A percentile compares a stretch with the other conserved stretches of the same genome.
Conservation (phyloP, 2,113 vertebrate species). For the Anarhynchus alexandrinus region DNA sequence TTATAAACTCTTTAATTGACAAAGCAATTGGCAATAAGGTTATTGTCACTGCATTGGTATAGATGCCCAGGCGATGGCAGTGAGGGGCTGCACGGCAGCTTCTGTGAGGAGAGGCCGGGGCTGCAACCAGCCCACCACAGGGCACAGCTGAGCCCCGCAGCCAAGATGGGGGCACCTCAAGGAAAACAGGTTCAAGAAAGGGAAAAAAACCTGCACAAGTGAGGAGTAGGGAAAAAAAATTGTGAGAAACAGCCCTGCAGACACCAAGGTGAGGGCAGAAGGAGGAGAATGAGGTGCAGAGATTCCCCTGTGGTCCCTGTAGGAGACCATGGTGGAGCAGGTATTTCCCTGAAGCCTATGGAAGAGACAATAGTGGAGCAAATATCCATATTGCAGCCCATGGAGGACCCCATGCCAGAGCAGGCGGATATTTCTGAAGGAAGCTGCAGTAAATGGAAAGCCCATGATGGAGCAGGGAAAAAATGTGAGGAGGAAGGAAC, state of each 20-base stretch:
- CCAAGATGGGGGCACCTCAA: fast-evolving
- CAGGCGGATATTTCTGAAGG: neutral
- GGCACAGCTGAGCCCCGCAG: fast-evolving
- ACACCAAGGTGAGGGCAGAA: neutral
- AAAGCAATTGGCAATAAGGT: neutral
- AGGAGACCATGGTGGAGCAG: neutral
- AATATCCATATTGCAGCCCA: fast-evolving
- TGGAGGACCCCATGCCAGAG: neutral
- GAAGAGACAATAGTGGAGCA: neutral
- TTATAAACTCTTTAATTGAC: neutral
- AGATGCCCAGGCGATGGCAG: neutral
- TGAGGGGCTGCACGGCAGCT: neutral
- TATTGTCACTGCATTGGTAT: neutral
- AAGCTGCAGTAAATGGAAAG: neutral
- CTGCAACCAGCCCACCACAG: fast-evolving
- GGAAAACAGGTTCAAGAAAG: neutral
- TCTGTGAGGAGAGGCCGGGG: neutral
- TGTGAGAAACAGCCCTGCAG: neutral
- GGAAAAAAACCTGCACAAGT: neutral
- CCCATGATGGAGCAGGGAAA: neutral
- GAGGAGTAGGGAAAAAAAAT: neutral
- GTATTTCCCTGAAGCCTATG: neutral
- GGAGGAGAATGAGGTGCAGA: neutral
- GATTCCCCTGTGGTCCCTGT: neutral
- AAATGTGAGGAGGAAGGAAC: neutral